Evolutionary conservation across 2,113 vertebrate genomes (phyloP), one percentile per base, ranked within the genome.

Genomic region (Mesembrinibis cayennensis): DNA sequence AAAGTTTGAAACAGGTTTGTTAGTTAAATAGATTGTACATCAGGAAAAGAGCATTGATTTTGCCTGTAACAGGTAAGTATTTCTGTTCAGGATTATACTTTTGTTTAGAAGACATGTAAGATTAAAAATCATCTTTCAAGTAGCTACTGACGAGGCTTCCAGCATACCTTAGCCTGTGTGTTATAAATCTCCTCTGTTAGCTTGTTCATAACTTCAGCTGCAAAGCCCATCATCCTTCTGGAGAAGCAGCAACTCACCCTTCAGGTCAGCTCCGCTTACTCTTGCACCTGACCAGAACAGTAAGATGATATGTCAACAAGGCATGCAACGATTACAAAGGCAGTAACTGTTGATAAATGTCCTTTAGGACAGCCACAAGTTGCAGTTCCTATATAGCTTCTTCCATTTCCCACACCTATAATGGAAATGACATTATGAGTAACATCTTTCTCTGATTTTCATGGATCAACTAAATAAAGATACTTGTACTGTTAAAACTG

Each of bases 381-480:
- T 4, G 14, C 42, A 50, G 47, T 2, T 52, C 56, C 20, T 6
- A 2, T 1, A 3, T 0, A 21, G 21, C 45, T 21, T 4, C 11
- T n/a, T 34, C 32, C 34, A 42, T n/a, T 50, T n/a, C 87, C 52
- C 69, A 19, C 26, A 23, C 21, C 87, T 19, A 3, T 5, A 34
- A 25, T 34, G 38, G 29, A 62, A 91, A 72, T 15, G 27, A 16
- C 53, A 7, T 6, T 3, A 53, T 0, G 2, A 55, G 5, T 19
- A 59, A 69, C 19, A 15, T 13, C 45, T 21, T 29, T 21, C 66
- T 69, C 42, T 36, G 8, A 2, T 16, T 30, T 19, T 59, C n/a
- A 16, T 11, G 4, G 32, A 26, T 14, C 36, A 18, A 6, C 29
- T 52, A 29, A 83, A 42, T 10, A n/a, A 58, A 38, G 53, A 23